Percentiles rank a stretch among this genome's conserved stretches.
Conservation (phyloP, 2,888 invertebrate species). For the Frankliniella fusca region DNA sequence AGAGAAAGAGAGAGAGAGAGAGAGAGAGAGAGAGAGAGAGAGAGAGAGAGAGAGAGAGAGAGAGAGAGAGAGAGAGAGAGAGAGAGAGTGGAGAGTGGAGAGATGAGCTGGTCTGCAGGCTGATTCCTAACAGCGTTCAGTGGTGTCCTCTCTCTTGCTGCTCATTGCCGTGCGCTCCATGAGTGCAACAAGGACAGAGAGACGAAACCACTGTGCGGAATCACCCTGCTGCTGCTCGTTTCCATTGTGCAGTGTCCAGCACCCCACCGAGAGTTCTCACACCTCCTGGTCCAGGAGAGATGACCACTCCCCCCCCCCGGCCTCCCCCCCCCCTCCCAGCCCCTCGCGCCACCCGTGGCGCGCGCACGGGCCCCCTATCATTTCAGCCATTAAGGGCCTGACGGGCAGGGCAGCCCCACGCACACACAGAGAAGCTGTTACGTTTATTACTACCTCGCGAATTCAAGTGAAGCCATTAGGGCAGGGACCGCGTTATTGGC, state of each 20-base stretch:
- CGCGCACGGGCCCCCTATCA: not conserved
- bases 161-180: too few species aligned
- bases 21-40: not conserved
- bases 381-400: too few species aligned
- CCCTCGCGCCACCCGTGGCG: not conserved
- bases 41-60: constrained; percentile 11
- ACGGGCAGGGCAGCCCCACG: too few species aligned
- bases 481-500: too few species aligned
- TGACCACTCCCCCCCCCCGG: not conserved
- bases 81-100: not conserved
- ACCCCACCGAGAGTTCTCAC: constrained; percentile 9
- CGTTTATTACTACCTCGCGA: too few species aligned
- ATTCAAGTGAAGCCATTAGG: too few species aligned
- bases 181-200: too few species aligned
- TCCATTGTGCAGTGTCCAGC: not conserved
- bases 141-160: too few species aligned
- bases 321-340: not conserved
- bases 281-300: not conserved
- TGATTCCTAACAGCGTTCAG: too few species aligned
- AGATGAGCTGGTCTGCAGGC: constrained; percentile 3
- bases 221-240: too few species aligned
- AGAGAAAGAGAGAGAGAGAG: not conserved
- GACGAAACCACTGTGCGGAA: too few species aligned
- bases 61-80: constrained; percentile 18
- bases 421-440: too few species aligned